phyloP scores from a whole-genome alignment of 2,888 invertebrate species.

The Leucophenga maculata region DNA sequence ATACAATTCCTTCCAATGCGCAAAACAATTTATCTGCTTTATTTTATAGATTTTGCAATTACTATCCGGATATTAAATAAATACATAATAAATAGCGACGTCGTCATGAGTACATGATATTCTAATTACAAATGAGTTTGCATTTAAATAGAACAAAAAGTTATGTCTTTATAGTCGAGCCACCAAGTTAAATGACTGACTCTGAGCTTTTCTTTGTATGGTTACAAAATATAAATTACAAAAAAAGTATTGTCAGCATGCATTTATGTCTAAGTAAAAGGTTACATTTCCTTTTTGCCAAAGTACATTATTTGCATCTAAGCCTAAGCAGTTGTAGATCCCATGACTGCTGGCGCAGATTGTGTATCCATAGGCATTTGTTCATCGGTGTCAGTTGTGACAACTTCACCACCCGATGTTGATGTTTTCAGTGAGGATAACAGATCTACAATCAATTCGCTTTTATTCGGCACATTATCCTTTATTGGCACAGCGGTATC shows the following conservation, averaged over 20 bases:
- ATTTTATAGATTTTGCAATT: too few relatives aligned
- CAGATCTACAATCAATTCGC: not conserved
- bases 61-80: too few relatives aligned
- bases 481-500: too few relatives aligned
- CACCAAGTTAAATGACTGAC: too few relatives aligned
- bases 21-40: too few relatives aligned
- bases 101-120: too few relatives aligned
- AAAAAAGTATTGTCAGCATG: slow-evolving; percentile 9
- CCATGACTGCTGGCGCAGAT: slow-evolving; percentile 7
- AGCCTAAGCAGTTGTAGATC: not conserved
- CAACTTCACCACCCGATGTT: not conserved
- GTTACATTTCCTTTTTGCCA: not conserved
- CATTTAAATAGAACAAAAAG: too few relatives aligned
- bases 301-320: not conserved
- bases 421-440: not conserved
- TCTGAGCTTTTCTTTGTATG: not conserved
- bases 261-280: not conserved
- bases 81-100: too few relatives aligned
- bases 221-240: not conserved
- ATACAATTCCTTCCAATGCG: too few relatives aligned
- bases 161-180: too few relatives aligned
- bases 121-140: too few relatives aligned
- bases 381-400: not conserved
- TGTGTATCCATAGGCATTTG: not conserved
- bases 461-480: slow-evolving; percentile 11